A percentile compares a stretch with the other conserved stretches of the same genome.
Evolutionary conservation across 2,888 invertebrate genomes (phyloP).

Genomic region (Trisateles emortualis): DNA sequence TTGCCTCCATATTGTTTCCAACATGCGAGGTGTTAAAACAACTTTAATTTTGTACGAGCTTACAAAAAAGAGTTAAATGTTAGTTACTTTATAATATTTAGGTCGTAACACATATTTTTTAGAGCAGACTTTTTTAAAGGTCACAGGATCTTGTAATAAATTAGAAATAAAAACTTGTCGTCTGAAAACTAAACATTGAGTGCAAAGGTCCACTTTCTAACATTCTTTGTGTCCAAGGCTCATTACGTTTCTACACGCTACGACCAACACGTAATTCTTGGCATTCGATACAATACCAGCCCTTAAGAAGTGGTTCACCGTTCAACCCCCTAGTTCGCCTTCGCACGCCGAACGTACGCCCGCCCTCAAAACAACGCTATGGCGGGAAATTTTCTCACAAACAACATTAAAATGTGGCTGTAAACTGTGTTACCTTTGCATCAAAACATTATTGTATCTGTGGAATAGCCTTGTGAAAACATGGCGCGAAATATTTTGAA

Average conservation of each 20-base stretch:
- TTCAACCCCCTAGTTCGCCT: slow-evolving; percentile 69
- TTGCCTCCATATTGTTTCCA: slow-evolving; percentile 37
- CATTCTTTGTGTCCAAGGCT: slow-evolving; percentile 58
- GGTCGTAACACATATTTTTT: slow-evolving; percentile 1
- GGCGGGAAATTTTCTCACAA: slow-evolving; percentile 63
- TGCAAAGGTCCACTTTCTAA: slow-evolving; percentile 45
- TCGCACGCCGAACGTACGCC: slow-evolving; percentile 66
- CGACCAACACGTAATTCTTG: slow-evolving; percentile 63
- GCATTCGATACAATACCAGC: slow-evolving; percentile 68
- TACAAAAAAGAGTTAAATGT: slow-evolving; percentile 1
- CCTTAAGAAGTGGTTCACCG: slow-evolving; percentile 73
- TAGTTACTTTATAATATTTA: slow-evolving; percentile 4
- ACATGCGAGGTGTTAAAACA: slow-evolving; percentile 34
- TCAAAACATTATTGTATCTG: slow-evolving; percentile 27
- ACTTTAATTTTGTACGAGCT: neutral
- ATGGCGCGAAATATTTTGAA: slow-evolving; percentile 28
- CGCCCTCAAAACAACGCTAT: slow-evolving; percentile 61
- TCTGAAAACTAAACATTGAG: slow-evolving; percentile 26
- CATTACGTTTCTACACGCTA: slow-evolving; percentile 60
- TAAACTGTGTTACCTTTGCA: slow-evolving; percentile 34
- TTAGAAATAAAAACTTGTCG: slow-evolving; percentile 25
- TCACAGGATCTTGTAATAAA: slow-evolving; percentile 10
- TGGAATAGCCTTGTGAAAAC: neutral
- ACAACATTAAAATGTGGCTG: slow-evolving; percentile 30
- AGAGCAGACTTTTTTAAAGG: slow-evolving; percentile 2